Evolutionary conservation across 2,797 vertebrate genomes (phyloP), one percentile per base, ranked within the genome.

Genomic region (Malacoctenus gilli): DNA sequence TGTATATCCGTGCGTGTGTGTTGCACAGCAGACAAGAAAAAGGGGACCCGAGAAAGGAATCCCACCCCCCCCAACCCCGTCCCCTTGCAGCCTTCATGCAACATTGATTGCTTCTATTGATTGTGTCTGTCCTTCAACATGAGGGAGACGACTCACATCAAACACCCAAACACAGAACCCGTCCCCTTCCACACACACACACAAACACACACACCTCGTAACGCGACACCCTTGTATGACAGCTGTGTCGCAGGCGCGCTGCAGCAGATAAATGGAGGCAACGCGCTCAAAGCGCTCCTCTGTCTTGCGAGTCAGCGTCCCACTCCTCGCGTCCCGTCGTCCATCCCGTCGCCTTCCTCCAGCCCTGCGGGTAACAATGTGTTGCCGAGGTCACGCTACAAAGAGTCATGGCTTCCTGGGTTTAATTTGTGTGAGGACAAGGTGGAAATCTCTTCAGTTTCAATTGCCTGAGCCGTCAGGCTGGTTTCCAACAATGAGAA

Each of bases 91-190:
- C 50, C 61, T 82, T 88, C 83, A 85, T 87, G 79, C 82, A 87
- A 82, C 82, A 89, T 86, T 85, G 88, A 92, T 87, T 71, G 77
- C 80, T 68, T 75, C 52, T 88, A 91, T 91, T 79, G 89, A 91
- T 89, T 80, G 63, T 44, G 57, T 80, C 78, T 87, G 87, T 88
- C 89, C 88, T 90, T 90, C 84, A 77, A 59, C 67, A 55, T 11
- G 31, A 64, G 41, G 60, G 43, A 69, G 67, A 79, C 59, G 11
- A 59, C 65, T 72, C 63, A 59, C 65, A 85, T 69, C 38, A 79
- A 80, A 72, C 75, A 75, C 42, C 16, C 20, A 42, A 31, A 80
- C 48, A 41, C 58, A 47, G 38, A 4, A n/a, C n/a, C n/a, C n/a
- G n/a, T n/a, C n/a, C n/a, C n/a, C n/a, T n/a, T n/a, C n/a, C n/a